Percentiles rank a stretch among this genome's conserved stretches.
Conservation (phyloP, 2,113 vertebrate genomes). For the Chamaea fasciata region DNA sequence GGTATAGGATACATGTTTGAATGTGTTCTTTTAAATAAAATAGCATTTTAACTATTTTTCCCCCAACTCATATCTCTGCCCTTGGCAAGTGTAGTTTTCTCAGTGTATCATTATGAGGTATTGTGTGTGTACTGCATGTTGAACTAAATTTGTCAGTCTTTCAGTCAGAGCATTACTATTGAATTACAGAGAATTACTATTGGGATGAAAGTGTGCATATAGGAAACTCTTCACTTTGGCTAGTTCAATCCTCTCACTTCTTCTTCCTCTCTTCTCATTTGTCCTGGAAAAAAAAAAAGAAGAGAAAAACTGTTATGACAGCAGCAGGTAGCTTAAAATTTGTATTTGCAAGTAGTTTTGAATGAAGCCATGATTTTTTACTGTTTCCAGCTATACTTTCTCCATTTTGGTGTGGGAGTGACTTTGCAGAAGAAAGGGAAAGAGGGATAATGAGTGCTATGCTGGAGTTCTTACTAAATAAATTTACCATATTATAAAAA, state of each 20-base stretch:
- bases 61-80: neutral
- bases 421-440: neutral
- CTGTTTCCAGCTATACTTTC: neutral
- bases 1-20: neutral
- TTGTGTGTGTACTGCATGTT: neutral
- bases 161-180: neutral
- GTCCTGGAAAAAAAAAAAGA: neutral
- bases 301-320: neutral
- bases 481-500: no score
- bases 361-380: neutral
- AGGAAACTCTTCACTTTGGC: neutral
- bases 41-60: neutral
- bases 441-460: neutral
- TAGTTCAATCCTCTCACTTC: neutral
- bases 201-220: neutral
- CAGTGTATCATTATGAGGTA: neutral
- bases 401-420: neutral
- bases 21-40: neutral
- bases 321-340: neutral
- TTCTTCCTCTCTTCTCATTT: neutral
- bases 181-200: neutral
- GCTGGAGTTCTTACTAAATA: neutral
- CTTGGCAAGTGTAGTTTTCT: neutral
- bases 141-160: neutral
- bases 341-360: neutral